A percentile compares a stretch with the other conserved stretches of the same genome.
phyloP scores from a whole-genome alignment of 2,113 vertebrate genomes.

The Megatriorchis doriae region DNA sequence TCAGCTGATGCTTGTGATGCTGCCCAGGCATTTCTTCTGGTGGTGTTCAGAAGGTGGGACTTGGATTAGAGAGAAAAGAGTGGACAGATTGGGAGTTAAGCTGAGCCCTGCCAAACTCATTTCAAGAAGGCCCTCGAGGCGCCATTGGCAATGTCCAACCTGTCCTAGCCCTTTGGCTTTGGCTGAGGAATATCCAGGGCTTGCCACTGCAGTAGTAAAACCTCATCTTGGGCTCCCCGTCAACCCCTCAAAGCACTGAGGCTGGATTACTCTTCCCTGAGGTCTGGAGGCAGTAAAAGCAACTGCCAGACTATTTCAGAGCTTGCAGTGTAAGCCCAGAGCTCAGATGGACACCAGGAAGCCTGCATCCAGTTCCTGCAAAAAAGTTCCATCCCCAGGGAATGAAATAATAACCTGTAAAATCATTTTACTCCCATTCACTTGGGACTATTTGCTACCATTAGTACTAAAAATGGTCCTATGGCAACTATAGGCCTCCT shows the following conservation, averaged over 20 bases:
- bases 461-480: background rate
- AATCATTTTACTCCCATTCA: background rate
- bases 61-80: background rate
- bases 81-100: constrained; percentile 9
- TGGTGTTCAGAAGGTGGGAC: background rate
- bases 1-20: background rate
- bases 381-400: background rate
- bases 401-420: background rate
- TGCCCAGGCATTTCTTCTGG: background rate
- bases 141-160: background rate
- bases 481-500: background rate
- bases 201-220: background rate
- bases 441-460: background rate
- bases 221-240: background rate
- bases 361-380: background rate
- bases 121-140: background rate
- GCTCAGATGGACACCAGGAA: background rate
- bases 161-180: background rate
- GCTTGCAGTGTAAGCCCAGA: background rate
- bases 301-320: background rate
- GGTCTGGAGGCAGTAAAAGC: background rate
- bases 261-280: background rate
- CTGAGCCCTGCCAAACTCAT: constrained; percentile 19
- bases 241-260: background rate
- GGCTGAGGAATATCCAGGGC: background rate